Base-by-base conservation (phyloP, 2,797 vertebrate genomes). In the Thamnophis elegans region DNA sequence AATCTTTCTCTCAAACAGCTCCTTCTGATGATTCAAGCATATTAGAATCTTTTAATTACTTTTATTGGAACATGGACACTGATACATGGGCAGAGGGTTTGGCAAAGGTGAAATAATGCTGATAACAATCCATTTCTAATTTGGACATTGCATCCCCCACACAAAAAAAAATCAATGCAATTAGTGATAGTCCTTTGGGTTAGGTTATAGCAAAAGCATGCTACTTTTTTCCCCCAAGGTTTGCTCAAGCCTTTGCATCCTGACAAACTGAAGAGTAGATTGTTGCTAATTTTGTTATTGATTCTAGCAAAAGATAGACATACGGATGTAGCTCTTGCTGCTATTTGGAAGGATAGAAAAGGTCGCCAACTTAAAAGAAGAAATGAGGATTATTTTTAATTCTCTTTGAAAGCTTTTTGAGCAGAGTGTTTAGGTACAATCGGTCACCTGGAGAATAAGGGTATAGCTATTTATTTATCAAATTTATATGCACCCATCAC, bases 1-100 rank as follows among this genome's bases (percentile, higher is more conserved):
- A 95, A 94, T 93, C 90, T 55, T 88, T 88, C n/a, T 36, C 65
- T 62, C 56, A 90, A 47, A 8, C 87, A 85, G 88, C 92, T 94
- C 12, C 93, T 95, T 93, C 87, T 91, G 91, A 85, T 93, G 12
- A 85, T 91, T 94, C 59, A 73, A 20, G 88, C 51, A 93, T 85
- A 91, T 93, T 95, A 93, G 91, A 89, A 56, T 93, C 12, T 25
- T 96, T 95, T 95, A 95, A 96, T 95, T 95, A 95, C 93, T 94
- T 94, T 91, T 95, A 68, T 94, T 93, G 85, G 89, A 95, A 92
- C 1, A 89, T 88, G 16, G 25, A 26, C 25, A 90, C 92, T 93
- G 32, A 53, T 95, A 16, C 62, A 78, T 62, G 28, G 3, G n/a
- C 36, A 42, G n/a, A 36, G 32, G 87, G 1, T 20, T 85, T 53